Evolutionary conservation across 2,797 vertebrate species (phyloP), one percentile per base, ranked within the genome.

Genomic region (Orestias chungarensis): DNA sequence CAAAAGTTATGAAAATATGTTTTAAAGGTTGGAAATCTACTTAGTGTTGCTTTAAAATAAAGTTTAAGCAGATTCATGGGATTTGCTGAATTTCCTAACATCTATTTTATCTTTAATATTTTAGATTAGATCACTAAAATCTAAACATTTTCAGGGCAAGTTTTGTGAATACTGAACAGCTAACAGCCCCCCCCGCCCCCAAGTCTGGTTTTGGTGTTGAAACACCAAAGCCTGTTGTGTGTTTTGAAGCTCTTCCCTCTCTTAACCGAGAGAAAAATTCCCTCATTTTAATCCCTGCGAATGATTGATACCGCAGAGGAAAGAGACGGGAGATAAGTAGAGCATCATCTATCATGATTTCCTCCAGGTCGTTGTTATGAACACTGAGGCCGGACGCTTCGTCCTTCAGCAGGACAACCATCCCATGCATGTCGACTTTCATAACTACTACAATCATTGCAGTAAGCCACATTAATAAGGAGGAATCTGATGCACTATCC

Each of bases 281-380:
- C 71, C 72, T 87, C 71, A 68, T 61, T 78, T 31, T 55, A 55
- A 31, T 55, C 27, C 52, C 15, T 55, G 49, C 49, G 64, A 35
- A 85, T 87, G 89, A 91, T 76, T 84, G 90, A 91, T 87, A 74
- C 72, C 8, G 77, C 70, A 0, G 71, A 70, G 75, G 76, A 66
- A 68, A 42, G 68, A 84, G 84, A 82, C 83, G 71, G n/a, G 82
- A 79, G 80, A 89, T 84, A 81, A 83, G 65, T 57, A 54, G 74
- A 68, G 59, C 29, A 2, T 69, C 66, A 91, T 91, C 87, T 83
- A 89, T 91, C 91, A 89, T 90, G 86, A 74, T 89, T 87, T 86
- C 82, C 40, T 43, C 79, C 82, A 84, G 88, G 90, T 89, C 86
- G 73, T 11, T 9, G 69, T 50, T 40, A 64, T 79, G 86, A 78